These are phyloP conservation scores for Drosophila mercatorum DNA, from an alignment of 2,888 invertebrate genomes.

Conservation along the genomic window DNA sequence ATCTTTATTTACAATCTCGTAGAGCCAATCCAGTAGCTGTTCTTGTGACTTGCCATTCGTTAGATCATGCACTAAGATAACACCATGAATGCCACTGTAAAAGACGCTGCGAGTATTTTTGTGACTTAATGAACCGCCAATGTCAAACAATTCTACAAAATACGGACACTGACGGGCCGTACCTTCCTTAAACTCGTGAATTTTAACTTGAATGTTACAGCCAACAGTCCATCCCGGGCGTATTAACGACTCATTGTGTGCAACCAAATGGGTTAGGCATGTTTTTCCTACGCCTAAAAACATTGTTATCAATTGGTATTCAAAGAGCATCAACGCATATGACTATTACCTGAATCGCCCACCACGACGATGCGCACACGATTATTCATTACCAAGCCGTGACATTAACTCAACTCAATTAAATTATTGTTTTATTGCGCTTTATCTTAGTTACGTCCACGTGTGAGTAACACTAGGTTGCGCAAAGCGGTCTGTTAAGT, in stretches of 20 bases:
- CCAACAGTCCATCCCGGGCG: conserved; percentile 98
- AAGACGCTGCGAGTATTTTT: conserved; percentile 97
- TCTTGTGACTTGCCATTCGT: conserved; percentile 98
- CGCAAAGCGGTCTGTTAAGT: no score
- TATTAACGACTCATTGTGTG: conserved; percentile 92
- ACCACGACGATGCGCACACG: conserved; percentile 93
- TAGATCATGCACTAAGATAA: conserved; percentile 98
- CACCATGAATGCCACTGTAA: conserved; percentile 97
- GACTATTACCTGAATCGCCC: conserved; percentile 92
- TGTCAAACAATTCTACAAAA: conserved; percentile 98
- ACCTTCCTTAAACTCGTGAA: conserved; percentile 97
- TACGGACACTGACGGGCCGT: conserved; percentile 95
- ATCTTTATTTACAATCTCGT: conserved; percentile 93
- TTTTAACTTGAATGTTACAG: conserved; percentile 96
- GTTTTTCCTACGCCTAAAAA: conserved; percentile 97
- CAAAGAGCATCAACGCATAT: neutral
- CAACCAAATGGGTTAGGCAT: conserved; percentile 95
- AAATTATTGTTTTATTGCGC: conserved; percentile 4
- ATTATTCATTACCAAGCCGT: conserved; percentile 54
- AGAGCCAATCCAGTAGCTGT: conserved; percentile 96
- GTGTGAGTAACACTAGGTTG: no score
- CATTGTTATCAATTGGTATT: conserved; percentile 51
- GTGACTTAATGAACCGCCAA: conserved; percentile 97
- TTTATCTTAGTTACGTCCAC: conserved; percentile 4
- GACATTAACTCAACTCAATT: conserved; percentile 13